Evolutionary conservation across 2,888 invertebrate species (phyloP).

Genomic region (Tineola bisselliella): DNA sequence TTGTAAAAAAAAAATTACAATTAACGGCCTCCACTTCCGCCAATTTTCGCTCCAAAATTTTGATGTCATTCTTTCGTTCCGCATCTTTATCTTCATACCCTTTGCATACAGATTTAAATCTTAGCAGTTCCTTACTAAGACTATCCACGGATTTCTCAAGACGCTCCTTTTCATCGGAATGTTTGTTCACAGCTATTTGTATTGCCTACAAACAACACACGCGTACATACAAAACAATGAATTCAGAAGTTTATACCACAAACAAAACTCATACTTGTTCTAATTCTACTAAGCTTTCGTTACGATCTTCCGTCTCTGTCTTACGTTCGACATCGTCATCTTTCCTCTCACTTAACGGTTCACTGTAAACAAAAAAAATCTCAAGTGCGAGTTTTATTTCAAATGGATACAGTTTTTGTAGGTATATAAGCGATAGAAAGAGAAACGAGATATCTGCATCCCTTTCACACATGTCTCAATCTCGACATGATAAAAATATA

Average conservation of each 20-base stretch:
- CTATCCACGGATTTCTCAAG: background rate
- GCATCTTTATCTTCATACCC: conserved; percentile 24
- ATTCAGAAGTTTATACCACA: too few species aligned
- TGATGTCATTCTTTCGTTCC: background rate
- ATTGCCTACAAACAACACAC: too few species aligned
- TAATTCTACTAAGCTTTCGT: background rate
- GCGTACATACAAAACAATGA: background rate
- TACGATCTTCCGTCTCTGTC: background rate
- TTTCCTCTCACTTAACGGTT: background rate
- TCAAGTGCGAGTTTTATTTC: too few species aligned
- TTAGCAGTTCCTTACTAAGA: background rate
- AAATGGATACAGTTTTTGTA: too few species aligned
- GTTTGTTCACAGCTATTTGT: background rate
- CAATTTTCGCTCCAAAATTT: background rate
- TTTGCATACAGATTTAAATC: conserved; percentile 30
- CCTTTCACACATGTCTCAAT: too few species aligned
- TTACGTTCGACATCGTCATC: background rate
- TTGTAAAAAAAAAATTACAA: background rate
- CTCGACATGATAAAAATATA: too few species aligned
- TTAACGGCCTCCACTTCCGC: background rate
- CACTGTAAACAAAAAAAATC: too few species aligned
- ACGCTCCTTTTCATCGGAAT: background rate
- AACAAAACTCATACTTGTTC: background rate
- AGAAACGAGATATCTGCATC: too few species aligned
- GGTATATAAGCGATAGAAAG: too few species aligned